phyloP scores from a whole-genome alignment of 2,797 vertebrate species.

The Pseudomugil tenellus region DNA sequence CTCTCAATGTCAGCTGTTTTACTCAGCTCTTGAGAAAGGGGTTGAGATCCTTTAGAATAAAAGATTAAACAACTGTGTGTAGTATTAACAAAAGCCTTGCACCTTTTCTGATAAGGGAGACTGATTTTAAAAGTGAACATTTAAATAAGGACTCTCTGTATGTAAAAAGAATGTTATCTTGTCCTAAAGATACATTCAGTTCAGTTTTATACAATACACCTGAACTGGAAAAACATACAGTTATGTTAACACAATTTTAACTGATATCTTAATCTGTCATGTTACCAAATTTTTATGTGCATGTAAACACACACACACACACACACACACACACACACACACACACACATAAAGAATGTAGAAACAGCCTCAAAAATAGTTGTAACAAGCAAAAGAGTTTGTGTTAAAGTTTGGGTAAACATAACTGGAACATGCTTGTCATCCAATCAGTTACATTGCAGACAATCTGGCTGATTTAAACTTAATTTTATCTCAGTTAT shows the following conservation, averaged over 20 bases:
- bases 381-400: too few species aligned
- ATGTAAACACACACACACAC: too few species aligned
- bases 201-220: neutral
- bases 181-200: neutral
- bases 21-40: conserved; percentile 38
- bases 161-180: neutral
- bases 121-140: neutral
- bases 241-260: too few species aligned
- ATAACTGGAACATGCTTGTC: too few species aligned
- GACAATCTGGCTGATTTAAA: too few species aligned
- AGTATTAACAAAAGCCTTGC: conserved; percentile 15
- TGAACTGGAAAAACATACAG: too few species aligned
- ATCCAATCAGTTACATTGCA: too few species aligned
- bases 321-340: too few species aligned
- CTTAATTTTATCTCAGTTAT: neutral
- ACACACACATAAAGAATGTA: neutral
- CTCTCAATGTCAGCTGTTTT: conserved; percentile 65
- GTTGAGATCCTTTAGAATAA: conserved; percentile 33
- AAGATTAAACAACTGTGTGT: conserved; percentile 20
- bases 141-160: neutral
- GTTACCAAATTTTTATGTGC: too few species aligned
- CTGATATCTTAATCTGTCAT: neutral
- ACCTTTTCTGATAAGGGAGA: conserved; percentile 15
- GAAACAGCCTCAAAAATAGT: too few species aligned
- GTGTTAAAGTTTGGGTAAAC: too few species aligned